Base-by-base conservation (phyloP, 1,140 invertebrate genomes). In the Onthophagus taurus region DNA sequence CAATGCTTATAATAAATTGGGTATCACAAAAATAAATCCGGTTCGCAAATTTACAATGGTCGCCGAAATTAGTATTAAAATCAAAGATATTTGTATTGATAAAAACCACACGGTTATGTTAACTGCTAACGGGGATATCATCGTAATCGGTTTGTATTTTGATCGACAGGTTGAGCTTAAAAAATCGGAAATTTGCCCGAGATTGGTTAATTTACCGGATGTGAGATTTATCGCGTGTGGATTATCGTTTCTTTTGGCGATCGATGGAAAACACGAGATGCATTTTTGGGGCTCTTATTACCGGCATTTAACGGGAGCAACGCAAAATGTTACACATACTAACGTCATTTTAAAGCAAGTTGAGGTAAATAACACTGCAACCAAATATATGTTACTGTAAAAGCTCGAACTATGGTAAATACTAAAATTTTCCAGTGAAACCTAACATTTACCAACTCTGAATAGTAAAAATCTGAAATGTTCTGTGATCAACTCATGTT, bases 81-180 rank as follows among this genome's bases (percentile, higher is more conserved):
- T 37, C 11, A 37, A 37, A 20, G 35, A 37, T 37, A 37, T 37
- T 37, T 37, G 35, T 23, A 37, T 37, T 8, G 35, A 37, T 13
- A 37, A 37, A 20, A 21, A 37, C 3, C 35, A 37, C 35, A 37
- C 35, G 7, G 35, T 37, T 6, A 37, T 37, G 35, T 19, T 37
- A n/a, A 37, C 35, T 2, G 24, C 19, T 37, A 37, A 37, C n/a
- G 35, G 35, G 3, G 35, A 37, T 37, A 37, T 37, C 6, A 37
- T 37, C 13, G 35, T 37, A 2, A 19, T 37, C 11, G 35, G 35
- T 4, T 37, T 37, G 7, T 37, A 37, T 23, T 37, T 37, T 19
- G 35, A 37, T 23, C 20, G 14, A 23, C 18, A 37, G 13, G 16
- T 11, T n/a, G 35, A 37, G 11, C 7, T 23, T 20, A 37, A 37